Evolutionary conservation across 1,140 invertebrate genomes (phyloP).

Genomic region (Hyles euphorbiae): DNA sequence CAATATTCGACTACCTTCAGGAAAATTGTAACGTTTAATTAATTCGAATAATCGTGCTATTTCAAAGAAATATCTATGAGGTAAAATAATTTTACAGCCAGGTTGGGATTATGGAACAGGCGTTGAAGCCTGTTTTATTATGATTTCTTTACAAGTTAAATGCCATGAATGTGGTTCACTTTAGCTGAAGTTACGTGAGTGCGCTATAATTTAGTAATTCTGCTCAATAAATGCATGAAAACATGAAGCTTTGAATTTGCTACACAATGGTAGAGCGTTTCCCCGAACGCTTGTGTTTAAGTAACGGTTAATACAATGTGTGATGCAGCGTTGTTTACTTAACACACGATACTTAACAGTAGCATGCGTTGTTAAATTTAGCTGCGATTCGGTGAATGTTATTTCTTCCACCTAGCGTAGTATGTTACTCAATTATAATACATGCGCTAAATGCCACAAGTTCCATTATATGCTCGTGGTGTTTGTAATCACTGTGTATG

Average conservation of each 20-base stretch:
- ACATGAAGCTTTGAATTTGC: background rate
- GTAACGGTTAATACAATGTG: conserved; percentile 43
- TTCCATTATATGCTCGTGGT: background rate
- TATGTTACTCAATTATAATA: conserved; percentile 2
- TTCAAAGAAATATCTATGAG: too few species aligned
- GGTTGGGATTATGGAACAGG: too few species aligned
- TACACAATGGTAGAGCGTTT: conserved; percentile 1
- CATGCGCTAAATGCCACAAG: background rate
- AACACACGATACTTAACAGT: conserved; percentile 41
- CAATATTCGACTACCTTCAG: too few species aligned
- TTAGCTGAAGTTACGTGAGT: too few species aligned
- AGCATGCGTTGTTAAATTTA: conserved; percentile 52
- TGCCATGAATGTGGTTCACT: too few species aligned
- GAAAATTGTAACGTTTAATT: too few species aligned
- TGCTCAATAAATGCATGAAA: background rate
- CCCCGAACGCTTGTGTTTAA: conserved; percentile 30
- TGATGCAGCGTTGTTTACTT: conserved; percentile 41
- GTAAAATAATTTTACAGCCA: too few species aligned
- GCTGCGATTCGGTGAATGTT: conserved; percentile 43
- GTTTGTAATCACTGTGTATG: too few species aligned
- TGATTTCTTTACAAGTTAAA: too few species aligned
- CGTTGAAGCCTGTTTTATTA: too few species aligned
- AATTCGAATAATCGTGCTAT: too few species aligned
- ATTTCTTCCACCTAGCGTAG: conserved; percentile 34
- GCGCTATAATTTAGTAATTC: too few species aligned